A percentile compares a stretch with the other conserved stretches of the same genome.
Evolutionary conservation across 2,797 vertebrate species (phyloP).

Genomic region (Bovichtus variegatus): DNA sequence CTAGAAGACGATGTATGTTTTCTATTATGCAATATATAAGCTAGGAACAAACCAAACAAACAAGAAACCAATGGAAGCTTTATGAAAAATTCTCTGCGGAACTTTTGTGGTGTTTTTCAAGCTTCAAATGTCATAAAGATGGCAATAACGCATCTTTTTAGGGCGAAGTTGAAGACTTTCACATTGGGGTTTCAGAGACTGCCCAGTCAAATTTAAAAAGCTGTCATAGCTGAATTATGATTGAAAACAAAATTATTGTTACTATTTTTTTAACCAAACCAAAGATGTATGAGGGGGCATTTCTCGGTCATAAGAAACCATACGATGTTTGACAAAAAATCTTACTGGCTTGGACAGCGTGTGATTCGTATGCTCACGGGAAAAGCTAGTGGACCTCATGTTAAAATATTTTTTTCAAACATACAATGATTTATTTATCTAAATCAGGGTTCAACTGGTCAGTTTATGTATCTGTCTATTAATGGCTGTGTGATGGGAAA

Average conservation of each 20-base stretch:
- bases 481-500: neutral
- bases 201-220: slow-evolving; percentile 12
- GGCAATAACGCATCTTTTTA: neutral
- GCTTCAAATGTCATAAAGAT: slow-evolving; percentile 41
- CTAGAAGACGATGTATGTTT: slow-evolving; percentile 72
- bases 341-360: neutral
- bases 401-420: neutral
- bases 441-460: neutral
- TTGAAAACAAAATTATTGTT: neutral
- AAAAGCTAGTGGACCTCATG: neutral
- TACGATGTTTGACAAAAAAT: neutral
- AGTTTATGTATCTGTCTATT: neutral
- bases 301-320: neutral
- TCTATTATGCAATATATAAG: slow-evolving; percentile 83
- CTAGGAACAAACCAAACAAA: slow-evolving; percentile 67
- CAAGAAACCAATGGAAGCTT: slow-evolving; percentile 62
- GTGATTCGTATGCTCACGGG: neutral
- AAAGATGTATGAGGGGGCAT: slow-evolving; percentile 15
- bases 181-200: slow-evolving; percentile 17
- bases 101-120: slow-evolving; percentile 22
- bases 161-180: neutral
- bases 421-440: neutral
- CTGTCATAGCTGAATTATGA: neutral
- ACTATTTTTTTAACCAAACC: slow-evolving; percentile 35
- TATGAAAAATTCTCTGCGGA: slow-evolving; percentile 34